These are phyloP conservation scores for Protonemura montana DNA, from an alignment of 2,888 invertebrate genomes.

Conservation along the genomic window DNA sequence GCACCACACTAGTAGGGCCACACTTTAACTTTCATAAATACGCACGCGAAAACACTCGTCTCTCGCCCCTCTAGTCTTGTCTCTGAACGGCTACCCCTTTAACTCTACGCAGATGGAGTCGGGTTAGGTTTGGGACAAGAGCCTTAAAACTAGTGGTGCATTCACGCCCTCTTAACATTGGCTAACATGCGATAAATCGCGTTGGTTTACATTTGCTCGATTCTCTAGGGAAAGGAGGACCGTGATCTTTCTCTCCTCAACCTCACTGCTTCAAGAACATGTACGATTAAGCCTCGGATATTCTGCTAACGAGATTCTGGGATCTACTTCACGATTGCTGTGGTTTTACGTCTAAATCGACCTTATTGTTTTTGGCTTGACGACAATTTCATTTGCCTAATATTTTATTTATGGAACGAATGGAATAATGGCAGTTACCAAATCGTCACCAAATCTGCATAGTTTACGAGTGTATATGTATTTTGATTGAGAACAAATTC, in stretches of 20 bases:
- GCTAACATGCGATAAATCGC: conserved; percentile 23
- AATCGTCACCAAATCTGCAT: neutral
- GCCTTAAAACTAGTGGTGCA: conserved; percentile 22
- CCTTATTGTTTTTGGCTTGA: neutral
- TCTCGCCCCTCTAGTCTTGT: neutral
- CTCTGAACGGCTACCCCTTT: conserved; percentile 1
- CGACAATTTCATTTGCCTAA: neutral
- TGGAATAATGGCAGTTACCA: neutral
- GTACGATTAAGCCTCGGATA: neutral
- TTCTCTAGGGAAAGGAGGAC: neutral
- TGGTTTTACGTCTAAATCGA: neutral
- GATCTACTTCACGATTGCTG: neutral
- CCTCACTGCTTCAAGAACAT: neutral
- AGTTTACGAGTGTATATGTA: neutral
- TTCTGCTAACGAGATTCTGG: neutral
- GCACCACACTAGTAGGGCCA: conserved; percentile 15
- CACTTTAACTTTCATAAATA: conserved; percentile 36
- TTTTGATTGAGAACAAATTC: neutral
- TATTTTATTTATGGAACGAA: neutral
- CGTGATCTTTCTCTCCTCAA: conserved; percentile 9
- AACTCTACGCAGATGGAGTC: neutral
- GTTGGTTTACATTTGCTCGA: neutral
- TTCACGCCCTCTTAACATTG: conserved; percentile 31
- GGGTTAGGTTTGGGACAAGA: neutral
- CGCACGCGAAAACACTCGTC: neutral